A percentile compares a stretch with the other conserved stretches of the same genome.
These are phyloP conservation scores for Eulemur albifrons DNA, from an alignment of 2,797 vertebrate species.

Conservation along the genomic window DNA sequence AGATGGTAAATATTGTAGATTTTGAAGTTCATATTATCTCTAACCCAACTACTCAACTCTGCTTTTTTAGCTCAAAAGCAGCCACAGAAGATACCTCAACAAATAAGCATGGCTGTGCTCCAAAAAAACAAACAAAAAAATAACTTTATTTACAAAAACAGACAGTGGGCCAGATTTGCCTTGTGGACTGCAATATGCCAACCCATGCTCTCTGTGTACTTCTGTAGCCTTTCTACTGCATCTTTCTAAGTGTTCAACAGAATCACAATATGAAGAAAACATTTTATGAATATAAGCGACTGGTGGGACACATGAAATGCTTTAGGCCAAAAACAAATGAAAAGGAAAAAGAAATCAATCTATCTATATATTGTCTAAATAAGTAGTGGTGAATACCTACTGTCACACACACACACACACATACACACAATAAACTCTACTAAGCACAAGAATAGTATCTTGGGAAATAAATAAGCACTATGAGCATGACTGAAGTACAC, in stretches of 20 bases:
- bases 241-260: not conserved
- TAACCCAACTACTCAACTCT: not conserved
- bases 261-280: not conserved
- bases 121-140: not conserved
- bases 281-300: not conserved
- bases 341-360: not conserved
- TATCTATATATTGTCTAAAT: not conserved
- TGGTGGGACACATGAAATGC: not conserved
- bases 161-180: not conserved
- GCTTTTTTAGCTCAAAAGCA: constrained; percentile 18
- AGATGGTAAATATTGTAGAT: not conserved
- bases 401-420: not conserved
- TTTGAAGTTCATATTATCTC: not conserved
- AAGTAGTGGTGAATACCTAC: not conserved
- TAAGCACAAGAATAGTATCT: not conserved
- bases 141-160: not conserved
- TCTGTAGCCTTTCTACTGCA: not conserved
- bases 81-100: not conserved
- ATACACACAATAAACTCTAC: not conserved
- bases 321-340: not conserved
- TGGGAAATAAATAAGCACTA: constrained; percentile 3
- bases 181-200: not conserved
- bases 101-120: not conserved
- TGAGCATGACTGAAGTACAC: not conserved
- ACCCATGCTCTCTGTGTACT: not conserved